Evolutionary conservation across 2,888 invertebrate species (phyloP).

Genomic region (Cosmopolites sordidus): DNA sequence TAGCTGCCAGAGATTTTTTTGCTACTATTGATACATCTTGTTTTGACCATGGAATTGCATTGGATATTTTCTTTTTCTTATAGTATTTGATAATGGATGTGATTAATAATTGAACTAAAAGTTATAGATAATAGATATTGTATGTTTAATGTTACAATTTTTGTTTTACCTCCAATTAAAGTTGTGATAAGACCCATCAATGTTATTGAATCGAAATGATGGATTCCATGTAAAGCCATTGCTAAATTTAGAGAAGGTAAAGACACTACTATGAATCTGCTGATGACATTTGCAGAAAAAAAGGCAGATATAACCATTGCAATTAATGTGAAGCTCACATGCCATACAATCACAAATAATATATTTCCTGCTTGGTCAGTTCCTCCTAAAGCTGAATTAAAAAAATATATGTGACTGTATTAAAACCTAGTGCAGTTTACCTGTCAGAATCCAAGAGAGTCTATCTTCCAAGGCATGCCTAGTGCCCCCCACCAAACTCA

Average conservation of each 20-base stretch:
- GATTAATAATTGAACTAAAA: too few species aligned
- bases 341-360: constrained; percentile 43
- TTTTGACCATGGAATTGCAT: too few species aligned
- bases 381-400: constrained; percentile 36
- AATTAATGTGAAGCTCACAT: constrained; percentile 40
- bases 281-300: constrained; percentile 37
- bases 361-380: constrained; percentile 45
- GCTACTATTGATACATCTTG: too few species aligned
- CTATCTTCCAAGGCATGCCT: constrained; percentile 42
- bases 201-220: constrained; percentile 35
- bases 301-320: constrained; percentile 46
- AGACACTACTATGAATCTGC: constrained; percentile 36
- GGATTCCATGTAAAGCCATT: constrained; percentile 37
- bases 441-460: constrained; percentile 41
- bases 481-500: constrained; percentile 41
- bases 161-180: constrained; percentile 33
- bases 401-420: too few species aligned
- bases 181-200: constrained; percentile 31
- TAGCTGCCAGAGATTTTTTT: too few species aligned
- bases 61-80: too few species aligned
- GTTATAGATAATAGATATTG: too few species aligned
- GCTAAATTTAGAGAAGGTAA: constrained; percentile 43
- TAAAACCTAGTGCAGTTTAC: too few species aligned
- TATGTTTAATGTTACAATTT: too few species aligned
- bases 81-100: too few species aligned